Percentiles rank a stretch among this genome's conserved stretches.
Evolutionary conservation across 2,113 vertebrate species (phyloP).

Genomic region (Dicerorhinus sumatrensis): DNA sequence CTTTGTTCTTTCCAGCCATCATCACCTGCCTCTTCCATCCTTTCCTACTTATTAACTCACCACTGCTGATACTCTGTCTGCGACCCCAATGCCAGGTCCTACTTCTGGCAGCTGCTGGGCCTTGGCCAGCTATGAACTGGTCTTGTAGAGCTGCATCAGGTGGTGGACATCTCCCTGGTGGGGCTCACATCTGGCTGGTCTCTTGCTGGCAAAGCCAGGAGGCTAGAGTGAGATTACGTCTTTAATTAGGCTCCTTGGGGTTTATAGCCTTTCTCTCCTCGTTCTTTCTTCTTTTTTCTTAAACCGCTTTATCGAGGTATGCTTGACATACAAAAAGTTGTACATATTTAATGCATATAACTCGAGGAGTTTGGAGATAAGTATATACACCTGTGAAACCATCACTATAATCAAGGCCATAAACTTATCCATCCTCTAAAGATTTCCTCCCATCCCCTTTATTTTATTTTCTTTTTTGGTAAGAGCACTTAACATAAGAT

Average conservation of each 20-base stretch:
- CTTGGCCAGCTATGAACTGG: background rate
- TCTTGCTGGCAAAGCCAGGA: background rate
- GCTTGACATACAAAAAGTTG: background rate
- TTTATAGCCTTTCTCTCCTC: background rate
- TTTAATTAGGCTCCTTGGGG: background rate
- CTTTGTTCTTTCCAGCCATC: background rate
- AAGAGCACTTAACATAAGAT: background rate
- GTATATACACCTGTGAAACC: background rate
- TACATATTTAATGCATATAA: background rate
- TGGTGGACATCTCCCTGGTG: background rate
- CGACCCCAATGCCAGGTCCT: background rate
- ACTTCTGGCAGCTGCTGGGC: background rate
- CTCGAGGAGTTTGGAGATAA: background rate
- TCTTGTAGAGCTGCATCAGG: background rate
- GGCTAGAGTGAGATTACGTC: background rate
- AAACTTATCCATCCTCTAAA: background rate
- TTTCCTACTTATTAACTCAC: background rate
- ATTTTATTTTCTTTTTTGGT: background rate
- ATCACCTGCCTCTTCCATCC: background rate
- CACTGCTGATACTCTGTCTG: background rate
- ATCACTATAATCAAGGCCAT: background rate
- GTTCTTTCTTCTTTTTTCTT: background rate
- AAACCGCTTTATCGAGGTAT: background rate
- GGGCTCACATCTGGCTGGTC: background rate
- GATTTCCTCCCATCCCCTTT: background rate